A percentile compares a stretch with the other conserved stretches of the same genome.
phyloP scores from a whole-genome alignment of 2,797 vertebrate species.

The Enteromius argenteus region DNA sequence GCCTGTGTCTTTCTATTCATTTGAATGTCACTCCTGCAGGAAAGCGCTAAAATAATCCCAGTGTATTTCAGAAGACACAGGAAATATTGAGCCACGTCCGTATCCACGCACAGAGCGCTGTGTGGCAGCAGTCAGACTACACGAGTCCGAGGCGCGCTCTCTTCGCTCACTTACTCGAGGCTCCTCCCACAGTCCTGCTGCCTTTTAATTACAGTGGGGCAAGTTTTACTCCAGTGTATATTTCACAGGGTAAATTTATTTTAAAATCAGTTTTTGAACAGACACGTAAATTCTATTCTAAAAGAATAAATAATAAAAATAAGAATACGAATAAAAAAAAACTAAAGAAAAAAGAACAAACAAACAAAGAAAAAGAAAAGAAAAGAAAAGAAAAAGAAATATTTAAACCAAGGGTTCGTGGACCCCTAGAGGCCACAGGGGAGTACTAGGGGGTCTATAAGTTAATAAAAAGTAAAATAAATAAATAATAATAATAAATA shows the following conservation, averaged over 20 bases:
- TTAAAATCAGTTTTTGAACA: neutral
- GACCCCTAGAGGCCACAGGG: neutral
- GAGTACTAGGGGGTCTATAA: neutral
- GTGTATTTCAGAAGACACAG: neutral
- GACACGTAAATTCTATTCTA: neutral
- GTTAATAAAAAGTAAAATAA: neutral
- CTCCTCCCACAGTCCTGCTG: conserved; percentile 15
- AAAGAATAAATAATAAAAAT: no score
- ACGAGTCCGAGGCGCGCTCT: neutral
- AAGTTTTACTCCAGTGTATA: neutral
- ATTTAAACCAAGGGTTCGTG: no score
- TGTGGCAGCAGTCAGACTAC: neutral
- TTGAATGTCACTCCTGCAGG: neutral
- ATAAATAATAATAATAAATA: neutral
- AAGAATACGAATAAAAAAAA: no score
- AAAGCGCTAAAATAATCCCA: conserved; percentile 16
- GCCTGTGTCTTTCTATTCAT: neutral
- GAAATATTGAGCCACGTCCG: neutral
- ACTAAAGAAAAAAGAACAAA: no score
- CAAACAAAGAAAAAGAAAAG: no score
- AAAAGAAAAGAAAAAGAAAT: no score
- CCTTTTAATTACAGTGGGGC: neutral
- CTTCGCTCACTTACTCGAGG: neutral
- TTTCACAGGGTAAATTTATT: neutral
- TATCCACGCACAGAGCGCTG: neutral